Base-by-base conservation (phyloP, 2,888 invertebrate genomes). In the Chalcosyrphus nemorum region DNA sequence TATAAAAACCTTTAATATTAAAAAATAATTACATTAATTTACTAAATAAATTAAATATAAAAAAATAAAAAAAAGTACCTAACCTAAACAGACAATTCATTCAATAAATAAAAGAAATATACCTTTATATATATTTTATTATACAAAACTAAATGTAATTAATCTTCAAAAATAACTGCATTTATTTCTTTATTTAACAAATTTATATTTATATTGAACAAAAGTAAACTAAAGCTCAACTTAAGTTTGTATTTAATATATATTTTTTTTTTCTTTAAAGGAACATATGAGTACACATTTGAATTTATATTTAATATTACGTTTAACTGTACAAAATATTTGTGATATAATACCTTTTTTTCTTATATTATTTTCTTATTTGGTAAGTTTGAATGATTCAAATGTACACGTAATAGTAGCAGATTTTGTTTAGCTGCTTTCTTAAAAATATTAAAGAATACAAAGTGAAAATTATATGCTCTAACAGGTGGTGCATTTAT, bases 231-330 rank as follows among this genome's bases (percentile, higher is more conserved):
- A 5, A 77, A 45, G 50, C 19, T 15, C 9, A 65, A 59, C 70
- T 45, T 24, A 61, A 56, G 13, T 35, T 61, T 50, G 45, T 13
- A 19, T 43, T 68, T 15, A 35, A 32, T 52, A 43, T 59, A 27
- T 5, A 41, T 24, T 45, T 27, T 24, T 43, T 63, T 17, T 52
- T 75, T 32, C 41, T 74, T 32, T 15, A 80, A 84, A 84, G 84
- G 84, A 84, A 84, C 84, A 78, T 82, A 78, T 72, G 70, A 78
- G 78, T 68, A 78, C 24, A 72, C 59, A 61, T 82, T 72, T 77
- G 6, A 70, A 75, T 68, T 45, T 19, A 5, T 66, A n/a, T 56
- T 38, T 52, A 29, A 45, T 75, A 50, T 65, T 56, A 27, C 15
- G 7, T 59, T 84, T 56, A 45, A 63, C 84, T 84, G 84, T 84